phyloP scores from a whole-genome alignment of 2,797 vertebrate genomes.

The Scyliorhinus canicula region DNA sequence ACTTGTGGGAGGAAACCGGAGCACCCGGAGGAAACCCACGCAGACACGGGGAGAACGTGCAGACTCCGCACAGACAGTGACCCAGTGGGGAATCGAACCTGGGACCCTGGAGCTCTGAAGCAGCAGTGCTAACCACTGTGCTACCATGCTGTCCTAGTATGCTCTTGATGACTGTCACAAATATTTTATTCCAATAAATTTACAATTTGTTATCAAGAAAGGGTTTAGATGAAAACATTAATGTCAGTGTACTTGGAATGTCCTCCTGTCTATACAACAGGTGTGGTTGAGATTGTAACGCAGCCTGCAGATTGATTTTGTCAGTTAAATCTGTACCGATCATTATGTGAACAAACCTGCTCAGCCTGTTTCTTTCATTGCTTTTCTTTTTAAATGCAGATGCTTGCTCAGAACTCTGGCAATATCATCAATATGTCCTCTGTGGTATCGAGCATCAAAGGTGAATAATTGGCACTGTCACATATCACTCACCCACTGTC shows the following conservation, averaged over 20 bases:
- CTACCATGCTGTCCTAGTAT: too few species aligned
- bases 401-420: slow-evolving; percentile 82
- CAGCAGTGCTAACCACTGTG: too few species aligned
- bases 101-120: too few species aligned
- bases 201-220: not conserved
- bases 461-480: slow-evolving; percentile 50
- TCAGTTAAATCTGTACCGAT: not conserved
- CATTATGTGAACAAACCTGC: not conserved
- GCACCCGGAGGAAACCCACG: too few species aligned
- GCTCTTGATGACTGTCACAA: not conserved
- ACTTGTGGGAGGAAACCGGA: too few species aligned
- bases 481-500: not conserved
- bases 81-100: too few species aligned
- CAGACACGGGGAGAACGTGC: too few species aligned
- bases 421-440: slow-evolving; percentile 96
- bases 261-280: not conserved
- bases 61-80: too few species aligned
- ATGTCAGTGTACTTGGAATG: not conserved
- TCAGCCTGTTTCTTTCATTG: not conserved
- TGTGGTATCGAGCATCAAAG: slow-evolving; percentile 91
- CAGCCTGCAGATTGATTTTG: not conserved
- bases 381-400: slow-evolving; percentile 61
- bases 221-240: too few species aligned
- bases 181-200: not conserved
- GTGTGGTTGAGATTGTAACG: not conserved